Evolutionary conservation across 2,113 vertebrate species (phyloP).

Genomic region (Lagopus muta): DNA sequence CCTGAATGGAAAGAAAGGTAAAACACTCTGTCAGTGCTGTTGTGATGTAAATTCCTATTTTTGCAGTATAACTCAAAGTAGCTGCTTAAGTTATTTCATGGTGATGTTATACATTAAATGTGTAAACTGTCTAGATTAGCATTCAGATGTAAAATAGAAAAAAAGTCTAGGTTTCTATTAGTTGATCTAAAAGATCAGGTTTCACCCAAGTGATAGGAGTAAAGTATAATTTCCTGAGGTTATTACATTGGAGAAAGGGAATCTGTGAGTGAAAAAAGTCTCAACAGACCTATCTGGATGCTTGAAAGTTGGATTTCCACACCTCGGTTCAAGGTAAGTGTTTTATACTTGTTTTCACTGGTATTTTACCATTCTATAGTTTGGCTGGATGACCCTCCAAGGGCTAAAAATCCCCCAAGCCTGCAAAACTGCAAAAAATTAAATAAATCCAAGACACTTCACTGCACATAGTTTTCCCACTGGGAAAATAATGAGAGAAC

Average conservation of each 20-base stretch:
- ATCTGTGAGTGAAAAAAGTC: neutral
- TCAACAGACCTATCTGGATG: neutral
- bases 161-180: neutral
- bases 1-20: neutral
- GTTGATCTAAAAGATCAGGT: neutral
- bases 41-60: neutral
- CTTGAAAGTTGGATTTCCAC: neutral
- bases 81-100: neutral
- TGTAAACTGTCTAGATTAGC: neutral
- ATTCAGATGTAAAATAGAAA: neutral
- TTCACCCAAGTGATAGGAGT: neutral
- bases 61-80: neutral
- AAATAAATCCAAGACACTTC: constrained; percentile 16
- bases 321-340: neutral
- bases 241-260: neutral
- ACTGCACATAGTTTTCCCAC: neutral
- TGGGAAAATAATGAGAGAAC: neutral
- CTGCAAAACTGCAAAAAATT: neutral
- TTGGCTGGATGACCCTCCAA: neutral
- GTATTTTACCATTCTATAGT: neutral
- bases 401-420: neutral
- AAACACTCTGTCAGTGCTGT: neutral
- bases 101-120: neutral
- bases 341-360: neutral
- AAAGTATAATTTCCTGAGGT: neutral